Base-by-base conservation (phyloP, 2,113 vertebrate genomes). In the Amblyopsis rosae region DNA sequence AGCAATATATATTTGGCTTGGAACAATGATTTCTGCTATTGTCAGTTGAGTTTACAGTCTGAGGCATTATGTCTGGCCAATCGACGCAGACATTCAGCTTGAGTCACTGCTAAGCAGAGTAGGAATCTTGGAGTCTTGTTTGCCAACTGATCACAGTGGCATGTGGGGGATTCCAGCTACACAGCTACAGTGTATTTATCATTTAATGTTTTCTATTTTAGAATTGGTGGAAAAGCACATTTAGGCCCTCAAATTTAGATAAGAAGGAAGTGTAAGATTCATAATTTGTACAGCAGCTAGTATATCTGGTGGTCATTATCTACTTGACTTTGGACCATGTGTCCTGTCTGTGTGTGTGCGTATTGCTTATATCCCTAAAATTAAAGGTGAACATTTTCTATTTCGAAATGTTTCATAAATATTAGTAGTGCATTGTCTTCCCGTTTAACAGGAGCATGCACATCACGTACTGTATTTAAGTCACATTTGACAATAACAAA, bases 301-400 rank as follows among this genome's bases (percentile, higher is more conserved):
- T 26, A 26, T 8, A 65, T 75, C 79, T 8, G 47, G 55, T 48
- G 59, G 62, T 76, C 75, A 49, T 51, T 63, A 72, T 70, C 53
- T 54, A 32, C 77, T 69, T 75, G 76, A 71, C 77, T 84, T 76
- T 73, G 84, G 83, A 77, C 76, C 76, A 83, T 85, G 78, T 80
- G 72, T 76, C 82, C 16, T 70, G 57, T 70, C 2, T 59, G 17
- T 32, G 17, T 59, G 26, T 59, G 17, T 59, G 56, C 33, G 17
- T 59, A 26, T 59, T 9, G 8, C 9, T 58, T 26, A 26, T 26
- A 26, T 26, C 26, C 26, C 26, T 26, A 26, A 26, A 26, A 26
- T 26, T 26, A 3, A 26, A 26, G 26, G 2, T 26, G 2, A 1
- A 26, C 1, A 26, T 26, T 26, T 26, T 26, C 26, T 26, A 26